Conservation (phyloP, 2,888 invertebrate species). For the Lepidocyrtoides sp. region DNA sequence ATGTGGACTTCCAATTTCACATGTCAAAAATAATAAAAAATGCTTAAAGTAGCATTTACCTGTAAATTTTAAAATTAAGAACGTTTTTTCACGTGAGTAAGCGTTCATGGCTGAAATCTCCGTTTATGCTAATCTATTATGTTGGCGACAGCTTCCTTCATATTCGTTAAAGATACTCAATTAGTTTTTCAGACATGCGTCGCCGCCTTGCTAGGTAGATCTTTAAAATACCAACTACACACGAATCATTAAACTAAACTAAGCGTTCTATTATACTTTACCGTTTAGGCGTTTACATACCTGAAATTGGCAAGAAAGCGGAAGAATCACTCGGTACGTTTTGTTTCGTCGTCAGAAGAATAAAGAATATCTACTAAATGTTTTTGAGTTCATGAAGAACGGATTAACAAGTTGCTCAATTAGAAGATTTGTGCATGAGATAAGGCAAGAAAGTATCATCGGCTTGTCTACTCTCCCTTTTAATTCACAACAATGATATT, state of each 20-base stretch:
- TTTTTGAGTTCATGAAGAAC: conserved; percentile 7
- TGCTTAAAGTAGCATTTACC: too few relatives aligned
- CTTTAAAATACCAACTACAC: too few relatives aligned
- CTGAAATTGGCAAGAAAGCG: conserved; percentile 43
- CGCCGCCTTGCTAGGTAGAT: background rate
- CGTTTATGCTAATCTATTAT: background rate
- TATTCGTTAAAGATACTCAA: conserved; percentile 4
- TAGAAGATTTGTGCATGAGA: conserved; percentile 8
- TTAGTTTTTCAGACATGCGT: background rate
- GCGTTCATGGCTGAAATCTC: background rate
- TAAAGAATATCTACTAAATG: too few relatives aligned
- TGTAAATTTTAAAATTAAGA: too few relatives aligned
- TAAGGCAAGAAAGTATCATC: background rate
- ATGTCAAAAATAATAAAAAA: background rate
- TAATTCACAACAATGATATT: conserved; percentile 6
- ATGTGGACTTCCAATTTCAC: background rate
- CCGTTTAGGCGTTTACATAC: too few relatives aligned
- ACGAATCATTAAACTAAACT: too few relatives aligned
- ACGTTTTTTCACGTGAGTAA: too few relatives aligned
- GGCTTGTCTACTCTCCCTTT: conserved; percentile 41
- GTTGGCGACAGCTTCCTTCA: background rate
- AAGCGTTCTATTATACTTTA: too few relatives aligned
- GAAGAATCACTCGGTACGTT: background rate
- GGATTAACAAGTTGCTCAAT: conserved; percentile 44
- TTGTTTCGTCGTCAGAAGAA: too few relatives aligned